phyloP scores from a whole-genome alignment of 2,797 vertebrate species.

The Nannoperca obscura region DNA sequence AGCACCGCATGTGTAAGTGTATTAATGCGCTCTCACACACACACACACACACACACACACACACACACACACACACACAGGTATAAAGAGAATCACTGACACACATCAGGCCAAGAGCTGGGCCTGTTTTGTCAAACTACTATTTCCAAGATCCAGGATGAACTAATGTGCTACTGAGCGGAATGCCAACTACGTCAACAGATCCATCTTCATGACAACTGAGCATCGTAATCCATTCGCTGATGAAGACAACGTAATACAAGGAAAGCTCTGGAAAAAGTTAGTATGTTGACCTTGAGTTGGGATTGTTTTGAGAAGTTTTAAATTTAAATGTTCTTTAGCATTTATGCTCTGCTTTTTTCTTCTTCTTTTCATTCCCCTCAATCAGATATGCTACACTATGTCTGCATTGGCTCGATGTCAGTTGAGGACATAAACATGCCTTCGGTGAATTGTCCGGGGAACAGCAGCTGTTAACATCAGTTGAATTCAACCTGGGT shows the following conservation, averaged over 20 bases:
- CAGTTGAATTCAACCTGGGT: too few relatives aligned
- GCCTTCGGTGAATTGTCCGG: neutral
- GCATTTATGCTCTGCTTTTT: neutral
- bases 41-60: constrained; percentile 9
- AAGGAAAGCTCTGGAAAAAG: neutral
- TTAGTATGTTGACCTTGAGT: neutral
- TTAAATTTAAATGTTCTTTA: neutral
- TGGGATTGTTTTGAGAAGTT: neutral
- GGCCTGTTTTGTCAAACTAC: neutral
- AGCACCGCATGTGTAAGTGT: constrained; percentile 27
- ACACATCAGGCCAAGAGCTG: neutral
- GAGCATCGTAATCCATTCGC: neutral
- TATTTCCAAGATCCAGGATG: neutral
- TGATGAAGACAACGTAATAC: neutral
- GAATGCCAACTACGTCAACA: neutral
- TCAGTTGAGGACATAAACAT: neutral
- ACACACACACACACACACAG: constrained; percentile 9
- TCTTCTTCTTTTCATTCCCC: too few relatives aligned
- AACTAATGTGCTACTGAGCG: neutral
- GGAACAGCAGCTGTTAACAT: neutral
- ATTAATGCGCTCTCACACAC: constrained; percentile 1
- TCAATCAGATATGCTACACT: neutral
- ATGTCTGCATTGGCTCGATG: neutral
- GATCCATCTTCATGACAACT: neutral
- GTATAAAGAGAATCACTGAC: neutral